Evolutionary conservation across 2,888 invertebrate genomes (phyloP).

Genomic region (Trachelus iudaicus): DNA sequence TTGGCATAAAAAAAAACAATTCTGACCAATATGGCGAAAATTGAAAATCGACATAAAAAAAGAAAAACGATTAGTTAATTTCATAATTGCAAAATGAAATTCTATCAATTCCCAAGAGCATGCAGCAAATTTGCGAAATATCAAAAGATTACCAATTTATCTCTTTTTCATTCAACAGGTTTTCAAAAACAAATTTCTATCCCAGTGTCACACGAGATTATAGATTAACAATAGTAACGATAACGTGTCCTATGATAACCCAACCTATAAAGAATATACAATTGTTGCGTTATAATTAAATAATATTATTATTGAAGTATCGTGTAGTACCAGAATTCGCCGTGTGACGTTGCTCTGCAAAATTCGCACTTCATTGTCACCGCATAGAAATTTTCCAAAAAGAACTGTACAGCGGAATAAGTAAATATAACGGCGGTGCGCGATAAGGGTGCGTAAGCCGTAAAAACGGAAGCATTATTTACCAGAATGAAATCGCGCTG

Average conservation of each 20-base stretch:
- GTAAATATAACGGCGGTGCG: not conserved
- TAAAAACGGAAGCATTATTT: not conserved
- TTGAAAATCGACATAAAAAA: not conserved
- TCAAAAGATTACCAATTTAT: not conserved
- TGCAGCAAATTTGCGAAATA: not conserved
- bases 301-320: not conserved
- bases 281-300: not conserved
- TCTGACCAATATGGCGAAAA: not conserved
- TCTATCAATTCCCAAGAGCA: not conserved
- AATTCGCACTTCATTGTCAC: not conserved
- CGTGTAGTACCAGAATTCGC: not conserved
- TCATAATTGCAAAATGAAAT: not conserved
- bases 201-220: not conserved
- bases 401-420: not conserved
- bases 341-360: not conserved
- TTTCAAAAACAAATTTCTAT: not conserved
- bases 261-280: not conserved
- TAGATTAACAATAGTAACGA: not conserved
- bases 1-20: not conserved
- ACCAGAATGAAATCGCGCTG: not conserved
- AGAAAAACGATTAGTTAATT: not conserved
- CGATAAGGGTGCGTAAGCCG: not conserved
- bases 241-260: not conserved
- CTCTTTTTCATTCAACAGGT: not conserved
- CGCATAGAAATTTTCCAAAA: not conserved